Conservation (phyloP, 1,140 invertebrate genomes). For the Anastrepha ludens region DNA sequence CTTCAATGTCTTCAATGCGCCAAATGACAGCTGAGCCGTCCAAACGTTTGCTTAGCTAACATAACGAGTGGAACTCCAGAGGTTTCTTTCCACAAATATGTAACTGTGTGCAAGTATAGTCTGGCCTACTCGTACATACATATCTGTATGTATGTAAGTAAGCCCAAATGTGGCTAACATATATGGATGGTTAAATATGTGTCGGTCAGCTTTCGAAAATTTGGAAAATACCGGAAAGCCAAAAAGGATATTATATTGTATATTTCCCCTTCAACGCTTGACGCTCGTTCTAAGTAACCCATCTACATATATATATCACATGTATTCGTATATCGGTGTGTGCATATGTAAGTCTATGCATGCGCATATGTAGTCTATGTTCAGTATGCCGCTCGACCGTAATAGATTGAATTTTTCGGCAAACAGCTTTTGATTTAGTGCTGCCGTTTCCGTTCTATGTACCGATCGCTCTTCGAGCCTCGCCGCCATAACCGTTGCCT, state of each 20-base stretch:
- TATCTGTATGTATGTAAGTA: background rate
- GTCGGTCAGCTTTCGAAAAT: slow-evolving; percentile 44
- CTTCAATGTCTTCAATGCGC: background rate
- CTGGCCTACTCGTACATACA: background rate
- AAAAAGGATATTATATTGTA: slow-evolving; percentile 55
- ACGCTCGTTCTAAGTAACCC: background rate
- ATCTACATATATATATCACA: background rate
- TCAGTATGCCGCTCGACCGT: background rate
- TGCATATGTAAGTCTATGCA: background rate
- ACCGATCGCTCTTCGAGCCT: background rate
- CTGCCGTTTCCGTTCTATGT: slow-evolving; percentile 50
- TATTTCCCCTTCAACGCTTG: background rate
- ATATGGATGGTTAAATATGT: background rate
- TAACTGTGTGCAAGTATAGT: background rate
- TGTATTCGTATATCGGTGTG: background rate
- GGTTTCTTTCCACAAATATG: background rate
- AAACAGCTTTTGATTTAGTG: slow-evolving; percentile 54
- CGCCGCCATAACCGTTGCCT: background rate
- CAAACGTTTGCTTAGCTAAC: too few species aligned
- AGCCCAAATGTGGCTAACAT: background rate
- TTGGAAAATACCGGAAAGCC: slow-evolving; percentile 55
- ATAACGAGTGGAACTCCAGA: background rate
- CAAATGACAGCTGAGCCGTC: background rate
- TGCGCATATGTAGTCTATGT: background rate
- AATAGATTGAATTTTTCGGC: slow-evolving; percentile 54